phyloP scores from a whole-genome alignment of 2,888 invertebrate species.

The Tinea semifulvella region DNA sequence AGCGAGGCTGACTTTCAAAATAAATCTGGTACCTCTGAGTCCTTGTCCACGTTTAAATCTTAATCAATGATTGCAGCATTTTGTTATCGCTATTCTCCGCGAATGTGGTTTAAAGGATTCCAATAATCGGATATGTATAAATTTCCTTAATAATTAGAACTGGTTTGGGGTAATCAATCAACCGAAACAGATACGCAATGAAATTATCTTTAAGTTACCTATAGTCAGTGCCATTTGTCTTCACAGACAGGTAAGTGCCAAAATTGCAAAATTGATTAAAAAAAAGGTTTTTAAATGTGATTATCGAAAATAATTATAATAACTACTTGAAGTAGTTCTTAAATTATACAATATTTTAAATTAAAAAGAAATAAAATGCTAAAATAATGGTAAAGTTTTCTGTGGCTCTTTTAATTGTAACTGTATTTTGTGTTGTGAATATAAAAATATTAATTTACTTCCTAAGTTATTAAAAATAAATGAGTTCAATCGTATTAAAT shows the following conservation, averaged over 20 bases:
- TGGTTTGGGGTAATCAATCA: not conserved
- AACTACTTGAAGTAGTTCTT: too few species aligned
- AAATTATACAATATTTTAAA: too few species aligned
- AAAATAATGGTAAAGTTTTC: too few species aligned
- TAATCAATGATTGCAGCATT: too few species aligned
- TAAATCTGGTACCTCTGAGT: too few species aligned
- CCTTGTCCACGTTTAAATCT: too few species aligned
- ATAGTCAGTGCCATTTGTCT: constrained; percentile 8
- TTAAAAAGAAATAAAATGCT: too few species aligned
- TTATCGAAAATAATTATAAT: too few species aligned
- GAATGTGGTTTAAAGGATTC: constrained; percentile 10
- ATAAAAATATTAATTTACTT: not conserved
- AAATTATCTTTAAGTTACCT: constrained; percentile 1
- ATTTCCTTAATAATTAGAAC: constrained; percentile 7
- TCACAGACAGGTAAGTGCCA: not conserved
- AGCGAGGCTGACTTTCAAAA: too few species aligned
- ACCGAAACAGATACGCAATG: constrained; percentile 2
- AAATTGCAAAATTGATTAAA: not conserved
- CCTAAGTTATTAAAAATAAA: not conserved
- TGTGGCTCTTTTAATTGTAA: too few species aligned
- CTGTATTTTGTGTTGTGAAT: too few species aligned
- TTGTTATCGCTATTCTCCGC: not conserved
- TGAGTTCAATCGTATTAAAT: not conserved
- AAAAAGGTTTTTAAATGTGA: too few species aligned
- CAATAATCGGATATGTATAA: constrained; percentile 5